These are phyloP conservation scores for Catamblyrhynchus diadema DNA, from an alignment of 2,797 vertebrate genomes.

Conservation along the genomic window DNA sequence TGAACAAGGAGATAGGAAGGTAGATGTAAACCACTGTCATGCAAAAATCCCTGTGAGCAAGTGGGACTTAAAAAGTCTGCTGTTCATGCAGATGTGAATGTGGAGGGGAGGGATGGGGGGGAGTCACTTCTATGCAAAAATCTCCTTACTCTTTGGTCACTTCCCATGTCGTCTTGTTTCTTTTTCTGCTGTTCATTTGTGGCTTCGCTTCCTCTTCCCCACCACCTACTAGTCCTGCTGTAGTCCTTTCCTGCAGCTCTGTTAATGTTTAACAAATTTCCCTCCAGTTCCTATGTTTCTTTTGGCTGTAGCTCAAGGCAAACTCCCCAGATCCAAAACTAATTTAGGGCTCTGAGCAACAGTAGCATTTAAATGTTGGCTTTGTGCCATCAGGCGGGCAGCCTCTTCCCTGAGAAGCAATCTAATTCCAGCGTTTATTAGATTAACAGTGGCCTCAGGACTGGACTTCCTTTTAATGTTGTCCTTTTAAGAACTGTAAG, in stretches of 20 bases:
- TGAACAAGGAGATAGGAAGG: background rate
- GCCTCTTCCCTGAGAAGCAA: constrained; percentile 60
- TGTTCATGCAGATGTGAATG: background rate
- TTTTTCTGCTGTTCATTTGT: background rate
- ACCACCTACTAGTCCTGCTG: constrained; percentile 27
- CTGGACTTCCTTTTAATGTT: constrained; percentile 64
- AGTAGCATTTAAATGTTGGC: constrained; percentile 73
- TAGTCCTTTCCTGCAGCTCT: constrained; percentile 56
- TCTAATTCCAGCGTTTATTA: constrained; percentile 70
- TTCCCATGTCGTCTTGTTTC: background rate
- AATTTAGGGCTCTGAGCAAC: constrained; percentile 72
- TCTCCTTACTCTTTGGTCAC: background rate
- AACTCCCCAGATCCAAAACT: constrained; percentile 72
- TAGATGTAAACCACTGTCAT: background rate
- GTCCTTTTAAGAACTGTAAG: constrained; percentile 50
- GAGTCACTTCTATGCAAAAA: background rate
- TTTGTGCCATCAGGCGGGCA: constrained; percentile 59
- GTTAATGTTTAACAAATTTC: constrained; percentile 71
- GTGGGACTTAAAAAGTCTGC: background rate
- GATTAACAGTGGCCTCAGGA: constrained; percentile 63
- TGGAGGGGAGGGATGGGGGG: accelerated
- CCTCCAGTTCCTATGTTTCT: constrained; percentile 67
- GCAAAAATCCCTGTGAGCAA: background rate
- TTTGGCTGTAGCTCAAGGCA: constrained; percentile 73
- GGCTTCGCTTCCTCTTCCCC: background rate